A percentile compares a stretch with the other conserved stretches of the same genome.
phyloP scores from a whole-genome alignment of 2,797 vertebrate genomes.

The Sarcoramphus papa region DNA sequence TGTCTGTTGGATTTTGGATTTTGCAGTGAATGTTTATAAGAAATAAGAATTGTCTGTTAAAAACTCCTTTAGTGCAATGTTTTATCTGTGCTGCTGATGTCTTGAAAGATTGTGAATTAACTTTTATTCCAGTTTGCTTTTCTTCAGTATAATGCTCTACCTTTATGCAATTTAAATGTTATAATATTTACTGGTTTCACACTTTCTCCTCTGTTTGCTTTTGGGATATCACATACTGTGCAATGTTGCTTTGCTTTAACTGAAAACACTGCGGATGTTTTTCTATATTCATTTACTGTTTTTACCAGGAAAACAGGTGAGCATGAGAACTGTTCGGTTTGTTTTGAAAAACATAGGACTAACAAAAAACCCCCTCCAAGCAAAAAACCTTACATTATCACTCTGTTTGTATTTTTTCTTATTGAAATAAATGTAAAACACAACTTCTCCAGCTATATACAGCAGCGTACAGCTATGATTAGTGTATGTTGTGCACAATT shows the following conservation, averaged over 20 bases:
- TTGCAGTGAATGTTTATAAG: background rate
- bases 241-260: background rate
- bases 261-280: background rate
- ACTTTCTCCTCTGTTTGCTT: background rate
- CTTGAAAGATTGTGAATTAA: background rate
- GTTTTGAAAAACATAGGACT: background rate
- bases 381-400: background rate
- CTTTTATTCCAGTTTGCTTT: background rate
- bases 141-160: background rate
- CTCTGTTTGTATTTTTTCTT: background rate
- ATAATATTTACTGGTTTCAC: background rate
- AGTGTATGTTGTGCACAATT: background rate
- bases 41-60: background rate
- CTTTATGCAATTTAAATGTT: background rate
- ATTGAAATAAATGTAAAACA: background rate
- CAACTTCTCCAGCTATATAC: background rate
- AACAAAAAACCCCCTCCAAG: accelerated
- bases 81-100: background rate
- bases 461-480: background rate
- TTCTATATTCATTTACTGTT: background rate
- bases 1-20: background rate
- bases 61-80: background rate
- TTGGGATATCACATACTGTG: background rate
- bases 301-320: background rate
- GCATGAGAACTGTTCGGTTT: background rate